Percentiles rank a stretch among this genome's conserved stretches.
These are phyloP conservation scores for Hermodice carunculata DNA, from an alignment of 2,888 invertebrate genomes.

Conservation along the genomic window DNA sequence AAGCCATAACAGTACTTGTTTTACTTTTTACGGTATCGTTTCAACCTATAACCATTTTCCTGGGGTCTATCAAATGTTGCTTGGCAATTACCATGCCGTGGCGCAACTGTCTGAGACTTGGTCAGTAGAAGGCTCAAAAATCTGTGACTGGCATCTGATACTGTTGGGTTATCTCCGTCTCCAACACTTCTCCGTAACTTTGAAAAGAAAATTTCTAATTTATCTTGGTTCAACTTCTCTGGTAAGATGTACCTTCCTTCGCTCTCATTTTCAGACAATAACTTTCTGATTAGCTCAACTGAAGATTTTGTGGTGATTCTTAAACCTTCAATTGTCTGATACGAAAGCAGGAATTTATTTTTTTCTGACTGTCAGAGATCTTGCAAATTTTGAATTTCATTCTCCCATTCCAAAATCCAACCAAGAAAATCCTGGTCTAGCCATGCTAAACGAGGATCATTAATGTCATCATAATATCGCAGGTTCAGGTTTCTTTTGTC, in stretches of 20 bases:
- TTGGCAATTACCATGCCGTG: background rate
- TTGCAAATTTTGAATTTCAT: background rate
- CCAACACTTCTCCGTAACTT: conserved; percentile 8
- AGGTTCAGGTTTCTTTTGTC: background rate
- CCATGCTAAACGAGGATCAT: conserved; percentile 1
- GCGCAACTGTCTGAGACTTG: background rate
- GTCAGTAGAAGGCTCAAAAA: background rate
- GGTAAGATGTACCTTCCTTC: background rate
- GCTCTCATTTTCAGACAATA: background rate
- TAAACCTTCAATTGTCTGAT: conserved; percentile 2
- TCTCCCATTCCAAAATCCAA: conserved; percentile 5
- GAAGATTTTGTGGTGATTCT: background rate
- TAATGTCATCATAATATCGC: background rate
- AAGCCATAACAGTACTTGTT: background rate
- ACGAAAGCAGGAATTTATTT: background rate
- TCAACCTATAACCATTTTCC: background rate
- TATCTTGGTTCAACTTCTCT: conserved; percentile 13
- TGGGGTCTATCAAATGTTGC: background rate
- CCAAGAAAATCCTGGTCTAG: background rate
- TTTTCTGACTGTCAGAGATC: background rate
- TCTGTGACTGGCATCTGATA: background rate
- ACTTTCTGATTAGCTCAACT: background rate
- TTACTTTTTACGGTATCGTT: background rate
- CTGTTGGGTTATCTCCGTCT: conserved; percentile 3
- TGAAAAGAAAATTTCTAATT: conserved; percentile 1